Evolutionary conservation across 2,797 vertebrate genomes (phyloP).

Genomic region (Eulemur mongoz): DNA sequence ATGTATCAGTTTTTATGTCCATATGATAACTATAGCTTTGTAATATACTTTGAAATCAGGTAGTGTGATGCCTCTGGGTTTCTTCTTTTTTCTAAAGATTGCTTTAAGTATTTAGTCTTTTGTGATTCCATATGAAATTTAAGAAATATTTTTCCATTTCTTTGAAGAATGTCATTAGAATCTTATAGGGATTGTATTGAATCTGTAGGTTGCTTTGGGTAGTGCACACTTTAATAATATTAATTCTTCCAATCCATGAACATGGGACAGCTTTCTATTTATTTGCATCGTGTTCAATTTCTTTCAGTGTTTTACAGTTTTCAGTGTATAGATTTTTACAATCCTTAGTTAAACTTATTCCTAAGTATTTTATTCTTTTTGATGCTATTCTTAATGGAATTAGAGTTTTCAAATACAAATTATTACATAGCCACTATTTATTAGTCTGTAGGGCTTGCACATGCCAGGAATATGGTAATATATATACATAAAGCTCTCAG

Average conservation of each 20-base stretch:
- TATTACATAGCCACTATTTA: conserved; percentile 15
- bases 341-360: neutral
- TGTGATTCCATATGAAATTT: neutral
- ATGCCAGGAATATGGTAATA: conserved; percentile 31
- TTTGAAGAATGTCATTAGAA: neutral
- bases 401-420: conserved; percentile 40
- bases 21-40: neutral
- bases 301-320: neutral
- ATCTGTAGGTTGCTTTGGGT: neutral
- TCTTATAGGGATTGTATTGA: neutral
- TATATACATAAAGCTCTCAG: neutral
- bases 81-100: neutral
- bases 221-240: neutral
- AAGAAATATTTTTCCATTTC: neutral
- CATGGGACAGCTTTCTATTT: neutral
- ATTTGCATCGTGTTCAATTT: neutral
- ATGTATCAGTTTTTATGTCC: neutral
- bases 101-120: neutral
- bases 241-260: neutral
- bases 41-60: neutral
- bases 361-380: neutral
- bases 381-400: neutral
- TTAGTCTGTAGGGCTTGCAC: neutral
- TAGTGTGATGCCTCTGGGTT: neutral
- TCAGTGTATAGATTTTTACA: neutral